Conservation (phyloP, 2,113 vertebrate genomes). For the Otus sunia region DNA sequence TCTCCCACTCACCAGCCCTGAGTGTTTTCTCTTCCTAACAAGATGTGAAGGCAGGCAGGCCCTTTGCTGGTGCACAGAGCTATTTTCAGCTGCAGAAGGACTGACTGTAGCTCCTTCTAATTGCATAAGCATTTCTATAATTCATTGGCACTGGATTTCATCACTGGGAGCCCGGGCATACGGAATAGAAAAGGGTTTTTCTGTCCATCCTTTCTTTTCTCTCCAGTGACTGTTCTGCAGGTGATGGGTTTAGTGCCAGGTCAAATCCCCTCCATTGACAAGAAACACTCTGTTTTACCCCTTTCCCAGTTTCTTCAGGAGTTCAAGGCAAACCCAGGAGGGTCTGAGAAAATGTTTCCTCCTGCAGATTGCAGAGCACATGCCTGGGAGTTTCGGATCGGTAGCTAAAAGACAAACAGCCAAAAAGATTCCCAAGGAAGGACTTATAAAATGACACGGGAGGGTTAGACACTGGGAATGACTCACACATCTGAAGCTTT, state of each 20-base stretch:
- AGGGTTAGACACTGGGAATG: not conserved
- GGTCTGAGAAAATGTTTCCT: constrained; percentile 23
- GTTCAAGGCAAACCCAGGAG: not conserved
- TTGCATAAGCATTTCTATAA: constrained; percentile 63
- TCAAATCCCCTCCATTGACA: not conserved
- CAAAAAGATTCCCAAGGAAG: not conserved
- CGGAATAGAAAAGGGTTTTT: not conserved
- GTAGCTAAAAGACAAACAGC: not conserved
- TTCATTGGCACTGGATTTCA: constrained; percentile 13
- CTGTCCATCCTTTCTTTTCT: not conserved
- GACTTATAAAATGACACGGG: not conserved
- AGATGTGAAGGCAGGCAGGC: constrained; percentile 43
- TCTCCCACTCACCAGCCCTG: constrained; percentile 20
- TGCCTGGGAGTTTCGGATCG: not conserved
- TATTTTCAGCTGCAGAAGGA: constrained; percentile 41
- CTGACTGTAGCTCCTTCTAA: constrained; percentile 45
- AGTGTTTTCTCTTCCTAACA: constrained; percentile 7
- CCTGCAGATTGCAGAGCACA: not conserved
- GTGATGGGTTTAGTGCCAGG: not conserved
- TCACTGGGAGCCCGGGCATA: not conserved
- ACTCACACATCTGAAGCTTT: not conserved
- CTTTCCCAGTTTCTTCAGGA: not conserved
- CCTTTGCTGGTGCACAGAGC: constrained; percentile 18
- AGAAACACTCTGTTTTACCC: not conserved
- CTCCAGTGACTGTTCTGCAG: not conserved